Evolutionary conservation across 2,888 invertebrate species (phyloP).

Genomic region (Patella pellucida): DNA sequence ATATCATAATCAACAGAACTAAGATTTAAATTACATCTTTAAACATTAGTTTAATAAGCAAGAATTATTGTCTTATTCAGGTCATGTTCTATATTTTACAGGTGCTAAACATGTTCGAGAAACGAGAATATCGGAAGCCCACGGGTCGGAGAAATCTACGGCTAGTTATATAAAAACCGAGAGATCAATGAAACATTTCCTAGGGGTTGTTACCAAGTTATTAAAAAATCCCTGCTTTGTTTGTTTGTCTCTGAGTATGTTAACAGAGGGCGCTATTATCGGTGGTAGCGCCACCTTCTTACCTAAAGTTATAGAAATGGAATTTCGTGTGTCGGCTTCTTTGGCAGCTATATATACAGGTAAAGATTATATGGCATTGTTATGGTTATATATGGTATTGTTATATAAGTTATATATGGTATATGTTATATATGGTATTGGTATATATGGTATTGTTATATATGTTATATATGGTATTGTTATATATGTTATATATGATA

Average conservation of each 20-base stretch:
- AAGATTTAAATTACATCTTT: no score
- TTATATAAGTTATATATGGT: no score
- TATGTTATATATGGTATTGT: background rate
- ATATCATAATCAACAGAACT: no score
- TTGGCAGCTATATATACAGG: slow-evolving; percentile 80
- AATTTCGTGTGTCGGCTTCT: slow-evolving; percentile 79
- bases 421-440: no score
- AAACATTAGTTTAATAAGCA: no score
- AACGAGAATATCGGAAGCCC: slow-evolving; percentile 51
- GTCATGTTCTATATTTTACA: slow-evolving; percentile 29
- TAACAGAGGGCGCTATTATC: slow-evolving; percentile 74
- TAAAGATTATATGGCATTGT: slow-evolving; percentile 56
- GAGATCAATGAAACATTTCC: slow-evolving; percentile 24
- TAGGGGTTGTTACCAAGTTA: slow-evolving; percentile 42
- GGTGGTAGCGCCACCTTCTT: slow-evolving; percentile 80
- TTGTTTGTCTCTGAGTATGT: slow-evolving; percentile 78
- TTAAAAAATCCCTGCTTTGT: slow-evolving; percentile 72
- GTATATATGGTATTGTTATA: background rate
- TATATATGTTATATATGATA: no score
- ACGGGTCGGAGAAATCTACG: slow-evolving; percentile 31
- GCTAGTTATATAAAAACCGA: slow-evolving; percentile 17
- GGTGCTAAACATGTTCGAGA: slow-evolving; percentile 48
- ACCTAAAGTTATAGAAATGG: slow-evolving; percentile 83
- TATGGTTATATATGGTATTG: no score
- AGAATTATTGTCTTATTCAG: no score